Evolutionary conservation across 1,140 invertebrate genomes (phyloP).

Genomic region (Eueides isabella): DNA sequence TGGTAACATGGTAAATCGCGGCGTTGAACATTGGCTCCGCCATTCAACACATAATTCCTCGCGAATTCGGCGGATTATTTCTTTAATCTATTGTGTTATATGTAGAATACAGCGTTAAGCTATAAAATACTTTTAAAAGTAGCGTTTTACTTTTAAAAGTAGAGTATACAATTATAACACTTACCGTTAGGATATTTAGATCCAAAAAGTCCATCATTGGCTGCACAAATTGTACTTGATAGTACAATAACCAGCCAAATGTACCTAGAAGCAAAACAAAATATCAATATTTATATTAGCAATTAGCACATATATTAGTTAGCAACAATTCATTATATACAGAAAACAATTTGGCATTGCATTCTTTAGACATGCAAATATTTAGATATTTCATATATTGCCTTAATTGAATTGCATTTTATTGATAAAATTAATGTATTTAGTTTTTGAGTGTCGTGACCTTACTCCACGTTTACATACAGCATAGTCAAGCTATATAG

Average conservation of each 20-base stretch:
- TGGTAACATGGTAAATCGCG: no score
- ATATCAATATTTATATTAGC: conserved; percentile 11
- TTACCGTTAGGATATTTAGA: conserved; percentile 71
- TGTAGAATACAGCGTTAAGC: no score
- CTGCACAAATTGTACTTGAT: conserved; percentile 50
- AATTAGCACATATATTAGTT: background rate
- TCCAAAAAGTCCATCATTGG: conserved; percentile 65
- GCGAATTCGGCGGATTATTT: no score
- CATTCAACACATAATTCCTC: no score
- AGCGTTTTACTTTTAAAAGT: background rate
- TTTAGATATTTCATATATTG: background rate
- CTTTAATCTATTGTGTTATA: no score
- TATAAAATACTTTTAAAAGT: no score
- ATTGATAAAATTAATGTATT: background rate
- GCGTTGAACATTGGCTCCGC: no score
- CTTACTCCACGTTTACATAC: no score
- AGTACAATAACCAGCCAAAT: conserved; percentile 52
- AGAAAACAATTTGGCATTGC: background rate
- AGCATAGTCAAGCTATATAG: no score
- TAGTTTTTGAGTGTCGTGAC: no score
- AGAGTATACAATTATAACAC: conserved; percentile 21
- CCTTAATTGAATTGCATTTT: background rate
- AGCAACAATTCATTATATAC: background rate
- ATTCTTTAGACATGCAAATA: conserved; percentile 5
- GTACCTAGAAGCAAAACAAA: conserved; percentile 48